These are phyloP conservation scores for Phyllotreta cruciferae DNA, from an alignment of 2,888 invertebrate species.

Conservation along the genomic window DNA sequence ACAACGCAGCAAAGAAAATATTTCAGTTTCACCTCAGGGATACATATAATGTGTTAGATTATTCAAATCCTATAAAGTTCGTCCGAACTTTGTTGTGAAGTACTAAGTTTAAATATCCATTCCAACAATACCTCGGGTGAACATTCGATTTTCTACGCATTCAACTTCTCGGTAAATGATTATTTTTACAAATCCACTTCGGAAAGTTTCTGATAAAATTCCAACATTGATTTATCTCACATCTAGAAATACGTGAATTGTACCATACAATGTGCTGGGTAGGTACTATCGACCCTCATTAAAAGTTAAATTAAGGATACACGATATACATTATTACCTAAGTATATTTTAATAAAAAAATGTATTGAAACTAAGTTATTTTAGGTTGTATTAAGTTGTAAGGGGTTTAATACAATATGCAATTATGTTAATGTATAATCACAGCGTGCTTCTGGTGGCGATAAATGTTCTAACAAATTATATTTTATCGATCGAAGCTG, in stretches of 20 bases:
- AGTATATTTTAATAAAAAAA: too few relatives aligned
- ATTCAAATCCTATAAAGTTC: constrained; percentile 14
- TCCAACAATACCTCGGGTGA: constrained; percentile 11
- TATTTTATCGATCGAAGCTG: constrained; percentile 40
- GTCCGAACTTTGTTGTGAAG: constrained; percentile 17
- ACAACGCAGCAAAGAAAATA: constrained; percentile 2
- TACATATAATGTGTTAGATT: constrained; percentile 16
- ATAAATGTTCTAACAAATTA: constrained; percentile 46
- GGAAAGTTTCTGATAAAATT: constrained; percentile 8
- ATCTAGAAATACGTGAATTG: too few relatives aligned
- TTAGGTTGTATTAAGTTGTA: too few relatives aligned
- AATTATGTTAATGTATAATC: constrained; percentile 51
- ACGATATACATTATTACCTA: too few relatives aligned
- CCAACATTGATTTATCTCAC: background rate
- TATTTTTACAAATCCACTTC: constrained; percentile 13
- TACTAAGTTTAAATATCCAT: constrained; percentile 18
- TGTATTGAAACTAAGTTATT: too few relatives aligned
- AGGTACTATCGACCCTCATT: too few relatives aligned
- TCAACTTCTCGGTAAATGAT: constrained; percentile 12
- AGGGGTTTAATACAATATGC: constrained; percentile 36
- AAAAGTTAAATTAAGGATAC: too few relatives aligned
- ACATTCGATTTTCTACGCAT: constrained; percentile 11
- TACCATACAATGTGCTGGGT: too few relatives aligned
- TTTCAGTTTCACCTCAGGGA: constrained; percentile 16
- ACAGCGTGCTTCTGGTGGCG: constrained; percentile 46